Evolutionary conservation across 64 coral and sea anemone genomes (phyloP), one percentile per base, ranked within the genome.

Genomic region (Porites australiensis): DNA sequence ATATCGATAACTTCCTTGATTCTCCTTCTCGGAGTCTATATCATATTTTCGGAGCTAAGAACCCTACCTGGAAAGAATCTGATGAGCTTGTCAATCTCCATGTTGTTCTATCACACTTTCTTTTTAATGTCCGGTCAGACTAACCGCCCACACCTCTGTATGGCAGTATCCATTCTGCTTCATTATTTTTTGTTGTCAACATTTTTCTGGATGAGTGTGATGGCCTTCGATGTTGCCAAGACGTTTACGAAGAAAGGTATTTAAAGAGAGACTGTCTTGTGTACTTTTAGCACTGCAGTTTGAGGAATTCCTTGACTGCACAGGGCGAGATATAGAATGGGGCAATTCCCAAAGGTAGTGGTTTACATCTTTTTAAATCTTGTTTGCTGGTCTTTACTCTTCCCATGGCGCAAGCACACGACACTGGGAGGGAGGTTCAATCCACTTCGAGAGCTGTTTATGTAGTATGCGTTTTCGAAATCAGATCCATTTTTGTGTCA

Each of bases 181-280:
- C 94, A 95, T 70, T 95, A 95, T 55, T 92, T 95, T 46, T 51
- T 95, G 22, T 58, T 92, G 43, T 74, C 74, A 14, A 82, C 82
- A 12, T 95, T 95, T 64, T 44, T 89, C 0, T 95, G 94, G 94
- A 95, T 88, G 71, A 95, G 79, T 62, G 79, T 95, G 5, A 85
- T 95, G 79, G 93, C 93, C 13, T 65, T 78, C 78, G 93, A 95
- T 46, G 89, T 95, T 23, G 58, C 77, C 9, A 61, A 53, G 46
- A 90, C 80, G 59, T 95, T 95, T 84, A 44, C 75, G 63, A 21
- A 71, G 93, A 90, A 90, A 70, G 93, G 55, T 70, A 64, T 21
- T 57, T 4, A 3, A 20, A 11, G 19, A 82, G 6, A 0, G 46
- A 46, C 49, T 50, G 13, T 77, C 11, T 48, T 50, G 0, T 53